A percentile compares a stretch with the other conserved stretches of the same genome.
phyloP scores from a whole-genome alignment of 2,797 vertebrate species.

The Falco peregrinus region DNA sequence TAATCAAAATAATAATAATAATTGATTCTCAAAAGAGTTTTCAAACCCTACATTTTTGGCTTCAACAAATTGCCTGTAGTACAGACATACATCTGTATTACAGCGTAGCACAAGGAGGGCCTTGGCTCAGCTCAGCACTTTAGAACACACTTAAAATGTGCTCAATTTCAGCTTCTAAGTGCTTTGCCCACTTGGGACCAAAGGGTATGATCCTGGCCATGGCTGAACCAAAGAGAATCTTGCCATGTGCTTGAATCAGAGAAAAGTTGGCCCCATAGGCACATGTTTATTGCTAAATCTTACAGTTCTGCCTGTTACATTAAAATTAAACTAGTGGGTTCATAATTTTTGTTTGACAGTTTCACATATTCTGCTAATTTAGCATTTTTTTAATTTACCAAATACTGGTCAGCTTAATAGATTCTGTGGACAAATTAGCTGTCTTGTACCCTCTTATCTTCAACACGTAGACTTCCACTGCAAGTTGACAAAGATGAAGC shows the following conservation, averaged over 20 bases:
- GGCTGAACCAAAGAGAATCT: background rate
- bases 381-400: background rate
- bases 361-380: background rate
- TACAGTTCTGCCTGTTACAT: background rate
- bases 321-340: background rate
- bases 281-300: background rate
- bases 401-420: background rate
- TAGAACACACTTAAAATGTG: background rate
- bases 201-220: background rate
- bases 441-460: background rate
- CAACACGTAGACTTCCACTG: fast-evolving
- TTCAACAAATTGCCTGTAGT: background rate
- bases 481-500: background rate
- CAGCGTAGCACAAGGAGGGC: background rate
- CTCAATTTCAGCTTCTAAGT: conserved; percentile 32
- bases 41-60: conserved; percentile 11
- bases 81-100: background rate
- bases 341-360: background rate
- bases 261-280: background rate
- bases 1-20: conserved; percentile 52
- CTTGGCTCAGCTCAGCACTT: background rate
- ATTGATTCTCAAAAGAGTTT: conserved; percentile 30
- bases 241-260: background rate
- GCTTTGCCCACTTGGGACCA: background rate
- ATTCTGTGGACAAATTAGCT: background rate